These are phyloP conservation scores for Pseudochirops corinnae DNA, from an alignment of 2,797 vertebrate species.

Conservation along the genomic window DNA sequence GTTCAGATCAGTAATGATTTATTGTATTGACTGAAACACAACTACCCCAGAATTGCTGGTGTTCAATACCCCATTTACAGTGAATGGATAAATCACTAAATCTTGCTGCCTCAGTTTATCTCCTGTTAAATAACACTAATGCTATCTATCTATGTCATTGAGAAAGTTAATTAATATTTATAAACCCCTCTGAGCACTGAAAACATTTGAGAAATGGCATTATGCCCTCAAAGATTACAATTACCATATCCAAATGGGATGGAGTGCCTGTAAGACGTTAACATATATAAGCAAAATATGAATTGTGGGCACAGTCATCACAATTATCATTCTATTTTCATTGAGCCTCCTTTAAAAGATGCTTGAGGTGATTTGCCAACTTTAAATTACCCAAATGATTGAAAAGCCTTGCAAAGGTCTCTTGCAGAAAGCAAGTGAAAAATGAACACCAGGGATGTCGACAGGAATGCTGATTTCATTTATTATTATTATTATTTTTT, in stretches of 20 bases:
- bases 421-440: slow-evolving; percentile 26
- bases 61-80: not conserved
- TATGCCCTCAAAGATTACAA: not conserved
- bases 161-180: not conserved
- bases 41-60: not conserved
- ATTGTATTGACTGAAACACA: not conserved
- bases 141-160: not conserved
- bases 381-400: slow-evolving; percentile 52
- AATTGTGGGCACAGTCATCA: slow-evolving; percentile 44
- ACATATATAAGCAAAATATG: slow-evolving; percentile 37
- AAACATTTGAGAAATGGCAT: slow-evolving; percentile 28
- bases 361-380: slow-evolving; percentile 36
- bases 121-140: not conserved
- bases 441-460: slow-evolving; percentile 13
- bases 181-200: slow-evolving; percentile 1
- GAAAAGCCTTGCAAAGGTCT: slow-evolving; percentile 21
- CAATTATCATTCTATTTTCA: slow-evolving; percentile 48
- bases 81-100: not conserved
- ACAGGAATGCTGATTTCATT: not conserved
- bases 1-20: not conserved
- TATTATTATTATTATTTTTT: slow-evolving; percentile 1
- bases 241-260: slow-evolving; percentile 32
- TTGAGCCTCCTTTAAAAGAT: slow-evolving; percentile 26
- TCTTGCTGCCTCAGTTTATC: not conserved
- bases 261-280: not conserved